Evolutionary conservation across 2,888 invertebrate species (phyloP), one percentile per base, ranked within the genome.

Genomic region (Hydropsyche betteni): DNA sequence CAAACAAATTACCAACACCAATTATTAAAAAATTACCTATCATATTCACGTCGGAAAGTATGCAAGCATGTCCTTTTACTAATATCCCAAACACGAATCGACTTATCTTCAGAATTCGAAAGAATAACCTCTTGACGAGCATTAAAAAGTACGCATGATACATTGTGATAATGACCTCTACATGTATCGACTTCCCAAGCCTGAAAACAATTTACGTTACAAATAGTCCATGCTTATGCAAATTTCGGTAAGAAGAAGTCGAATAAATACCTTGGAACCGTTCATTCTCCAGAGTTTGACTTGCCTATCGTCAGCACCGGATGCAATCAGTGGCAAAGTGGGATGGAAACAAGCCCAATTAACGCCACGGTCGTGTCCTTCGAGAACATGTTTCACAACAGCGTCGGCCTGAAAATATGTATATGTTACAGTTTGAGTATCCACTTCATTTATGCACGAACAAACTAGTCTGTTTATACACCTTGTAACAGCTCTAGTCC

Each of bases 121-220:
- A 99, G 87, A 78, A 99, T 96, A 44, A 99, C 88, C 83, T 99
- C 99, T 84, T 98, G 97, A 16, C 97, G 90, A 0, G 99, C 98
- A 86, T 99, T 99, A 87, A 99, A 99, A 64, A 98, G 86, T 0
- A 95, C 97, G 83, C 98, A 98, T 0, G 98, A 99, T 2, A 99
- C 99, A 85, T 99, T 99, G 88, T 99, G 98, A 88, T 99, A 99
- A 84, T 99, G 99, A 0, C 99, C 99, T n/a, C 99, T 92, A 81
- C 98, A 99, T 0, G 98, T 97, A 86, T 99, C 99, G 61, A 99
- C 96, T 84, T 99, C 99, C 98, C 98, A 99, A 0, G 98, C 99
- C 89, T 93, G 80, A 0, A 80, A 80, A 69, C 72, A 53, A 69
- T 75, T 68, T 5, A 72, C 10, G 68, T n/a, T 2, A n/a, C 7